These are phyloP conservation scores for Pachyramphus minor DNA, from an alignment of 2,113 vertebrate genomes.

Conservation along the genomic window DNA sequence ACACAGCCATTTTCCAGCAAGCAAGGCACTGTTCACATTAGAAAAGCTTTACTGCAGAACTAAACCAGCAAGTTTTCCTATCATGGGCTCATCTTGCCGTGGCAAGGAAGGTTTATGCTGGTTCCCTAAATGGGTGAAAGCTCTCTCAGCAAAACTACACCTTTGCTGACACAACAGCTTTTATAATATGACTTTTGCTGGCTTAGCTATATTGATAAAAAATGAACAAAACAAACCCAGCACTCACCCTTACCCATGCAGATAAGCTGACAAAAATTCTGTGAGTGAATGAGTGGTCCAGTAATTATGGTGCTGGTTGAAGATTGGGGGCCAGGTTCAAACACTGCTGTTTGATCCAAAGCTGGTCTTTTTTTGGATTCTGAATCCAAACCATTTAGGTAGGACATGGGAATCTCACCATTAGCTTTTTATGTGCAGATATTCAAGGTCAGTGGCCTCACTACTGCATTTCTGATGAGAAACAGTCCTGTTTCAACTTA, in stretches of 20 bases:
- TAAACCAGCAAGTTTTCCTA: not conserved
- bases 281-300: not conserved
- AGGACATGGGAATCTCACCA: not conserved
- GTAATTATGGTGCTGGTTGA: not conserved
- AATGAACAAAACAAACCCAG: not conserved
- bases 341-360: not conserved
- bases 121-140: not conserved
- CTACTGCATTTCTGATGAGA: not conserved
- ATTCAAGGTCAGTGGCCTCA: not conserved
- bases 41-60: not conserved
- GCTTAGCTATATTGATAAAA: slow-evolving; percentile 29
- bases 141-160: slow-evolving; percentile 36
- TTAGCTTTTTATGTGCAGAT: not conserved
- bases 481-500: not conserved
- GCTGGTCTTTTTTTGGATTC: not conserved
- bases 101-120: not conserved
- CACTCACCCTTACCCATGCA: not conserved
- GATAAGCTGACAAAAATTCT: not conserved
- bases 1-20: not conserved
- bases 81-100: not conserved
- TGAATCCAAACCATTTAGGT: not conserved
- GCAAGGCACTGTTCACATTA: not conserved
- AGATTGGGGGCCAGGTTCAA: not conserved
- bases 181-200: slow-evolving; percentile 1
- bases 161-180: slow-evolving; percentile 39